Evolutionary conservation across 1,140 invertebrate genomes (phyloP), one percentile per base, ranked within the genome.

Genomic region (Caenorhabditis brenneri): DNA sequence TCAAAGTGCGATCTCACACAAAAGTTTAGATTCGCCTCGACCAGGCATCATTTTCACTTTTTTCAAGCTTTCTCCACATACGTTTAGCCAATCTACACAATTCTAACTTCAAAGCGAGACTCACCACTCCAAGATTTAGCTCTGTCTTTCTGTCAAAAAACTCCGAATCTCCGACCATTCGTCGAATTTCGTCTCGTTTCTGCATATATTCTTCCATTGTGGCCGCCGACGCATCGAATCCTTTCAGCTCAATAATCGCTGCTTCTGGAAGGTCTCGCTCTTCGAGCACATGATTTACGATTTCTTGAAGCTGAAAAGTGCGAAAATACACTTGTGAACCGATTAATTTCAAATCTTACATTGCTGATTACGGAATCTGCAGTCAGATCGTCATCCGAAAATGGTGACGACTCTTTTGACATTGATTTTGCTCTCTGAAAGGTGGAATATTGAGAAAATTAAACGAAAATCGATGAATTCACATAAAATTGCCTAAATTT

Each of bases 121-220:
- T n/a, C 36, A 65, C 60, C 16, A 65, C 31, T 27, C 33, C 24
- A 4, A 65, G 60, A 36, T 65, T 65, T 33, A 65, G 19, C 19
- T 65, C 60, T 12, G 60, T 65, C n/a, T 65, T 65, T 27, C 31
- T 33, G 33, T 65, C 60, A 33, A 65, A 65, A 36, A 65, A 65
- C 60, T 65, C 60, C 0, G 60, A 65, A 39, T 65, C 60, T 1
- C 31, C 31, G 19, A 65, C 60, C 31, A 65, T 33, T 36, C 31
- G 12, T 3, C 60, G 60, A 36, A 36, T 39, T 9, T 65, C 60
- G 4, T 65, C 60, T 5, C 60, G 60, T n/a, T 65, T 65, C 10
- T 65, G 60, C 60, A 65, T 65, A 19, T 65, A 65, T n/a, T 65
- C 60, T 36, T 65, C 60, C 29, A 65, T 39, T 36, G 60, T 65